phyloP scores from a whole-genome alignment of 2,113 vertebrate species.

The Channa maculata region DNA sequence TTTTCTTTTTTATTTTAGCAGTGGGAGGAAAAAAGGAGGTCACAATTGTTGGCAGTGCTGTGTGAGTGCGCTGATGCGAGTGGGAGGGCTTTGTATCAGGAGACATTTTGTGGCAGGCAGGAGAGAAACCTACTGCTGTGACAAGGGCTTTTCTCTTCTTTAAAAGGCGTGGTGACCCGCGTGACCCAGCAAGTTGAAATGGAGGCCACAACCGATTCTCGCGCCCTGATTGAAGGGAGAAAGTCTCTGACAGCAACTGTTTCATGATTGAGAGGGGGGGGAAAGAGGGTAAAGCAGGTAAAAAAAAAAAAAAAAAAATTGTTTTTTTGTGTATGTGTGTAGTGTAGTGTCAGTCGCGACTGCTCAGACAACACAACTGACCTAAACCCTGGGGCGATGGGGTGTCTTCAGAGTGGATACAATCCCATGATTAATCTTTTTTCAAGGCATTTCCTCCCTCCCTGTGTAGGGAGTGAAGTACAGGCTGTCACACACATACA shows the following conservation, averaged over 20 bases:
- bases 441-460: constrained; percentile 65
- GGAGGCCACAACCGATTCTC: constrained; percentile 66
- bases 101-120: constrained; percentile 75
- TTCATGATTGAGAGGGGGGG: constrained; percentile 1
- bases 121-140: constrained; percentile 60
- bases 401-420: constrained; percentile 49
- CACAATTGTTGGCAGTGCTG: constrained; percentile 69
- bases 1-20: constrained; percentile 44
- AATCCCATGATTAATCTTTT: constrained; percentile 66
- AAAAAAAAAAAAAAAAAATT: not conserved
- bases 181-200: constrained; percentile 76
- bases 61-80: constrained; percentile 59
- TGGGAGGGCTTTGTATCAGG: constrained; percentile 73
- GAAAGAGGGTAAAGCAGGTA: not conserved
- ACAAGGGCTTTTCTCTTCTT: constrained; percentile 71
- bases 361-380: constrained; percentile 54
- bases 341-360: constrained; percentile 21
- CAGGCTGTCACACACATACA: constrained; percentile 21
- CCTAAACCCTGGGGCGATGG: constrained; percentile 62
- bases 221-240: constrained; percentile 9
- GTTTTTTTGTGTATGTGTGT: constrained; percentile 12
- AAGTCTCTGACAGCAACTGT: constrained; percentile 12
- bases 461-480: constrained; percentile 47
- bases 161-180: constrained; percentile 73
- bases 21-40: constrained; percentile 71